phyloP scores from a whole-genome alignment of 2,113 vertebrate genomes.

The Puntigrus tetrazona region DNA sequence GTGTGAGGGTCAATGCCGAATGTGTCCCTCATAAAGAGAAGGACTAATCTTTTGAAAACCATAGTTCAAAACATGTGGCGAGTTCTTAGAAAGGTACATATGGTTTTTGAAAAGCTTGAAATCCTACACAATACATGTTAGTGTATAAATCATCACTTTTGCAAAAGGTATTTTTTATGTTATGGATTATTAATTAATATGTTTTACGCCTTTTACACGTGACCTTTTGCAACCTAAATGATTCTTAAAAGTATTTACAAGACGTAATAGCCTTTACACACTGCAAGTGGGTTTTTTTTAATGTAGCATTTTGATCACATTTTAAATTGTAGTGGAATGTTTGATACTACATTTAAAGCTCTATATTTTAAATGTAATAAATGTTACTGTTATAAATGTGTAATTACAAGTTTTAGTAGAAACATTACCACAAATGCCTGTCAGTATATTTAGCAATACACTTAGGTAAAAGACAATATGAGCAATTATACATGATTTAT shows the following conservation, averaged over 20 bases:
- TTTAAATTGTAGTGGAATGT: too few relatives aligned
- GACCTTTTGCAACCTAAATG: not conserved
- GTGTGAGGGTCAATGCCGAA: not conserved
- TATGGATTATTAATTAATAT: not conserved
- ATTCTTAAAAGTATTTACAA: not conserved
- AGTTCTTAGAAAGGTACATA: not conserved
- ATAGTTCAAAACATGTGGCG: not conserved
- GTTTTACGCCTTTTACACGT: not conserved
- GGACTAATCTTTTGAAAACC: not conserved
- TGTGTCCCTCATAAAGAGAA: not conserved
- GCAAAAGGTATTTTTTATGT: not conserved
- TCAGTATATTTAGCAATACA: too few relatives aligned
- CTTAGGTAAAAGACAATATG: too few relatives aligned
- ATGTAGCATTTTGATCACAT: too few relatives aligned
- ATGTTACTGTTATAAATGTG: too few relatives aligned
- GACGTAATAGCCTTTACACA: not conserved
- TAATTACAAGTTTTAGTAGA: too few relatives aligned
- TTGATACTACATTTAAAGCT: too few relatives aligned
- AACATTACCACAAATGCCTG: too few relatives aligned
- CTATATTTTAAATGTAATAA: too few relatives aligned
- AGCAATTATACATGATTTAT: too few relatives aligned
- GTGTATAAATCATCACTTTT: not conserved
- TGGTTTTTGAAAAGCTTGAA: not conserved
- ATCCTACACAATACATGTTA: not conserved
- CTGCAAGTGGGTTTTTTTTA: too few relatives aligned